Conservation (phyloP, 2,113 vertebrate species). For the Corythoichthys intestinalis region DNA sequence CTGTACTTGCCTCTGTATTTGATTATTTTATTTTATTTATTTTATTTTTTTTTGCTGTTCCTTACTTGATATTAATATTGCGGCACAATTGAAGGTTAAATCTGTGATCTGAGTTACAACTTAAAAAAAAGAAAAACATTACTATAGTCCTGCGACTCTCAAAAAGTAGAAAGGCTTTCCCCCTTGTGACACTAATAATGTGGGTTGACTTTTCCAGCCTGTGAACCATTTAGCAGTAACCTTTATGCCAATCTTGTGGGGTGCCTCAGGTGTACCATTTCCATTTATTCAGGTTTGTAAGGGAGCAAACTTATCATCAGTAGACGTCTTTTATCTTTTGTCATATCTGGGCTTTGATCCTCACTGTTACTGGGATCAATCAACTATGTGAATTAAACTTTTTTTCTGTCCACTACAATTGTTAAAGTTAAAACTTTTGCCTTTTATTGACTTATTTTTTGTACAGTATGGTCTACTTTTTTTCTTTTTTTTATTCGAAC, state of each 20-base stretch:
- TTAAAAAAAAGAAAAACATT: too few species aligned
- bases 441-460: too few species aligned
- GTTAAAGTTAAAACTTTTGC: neutral
- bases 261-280: neutral
- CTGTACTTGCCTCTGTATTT: too few species aligned
- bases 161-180: neutral
- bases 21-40: too few species aligned
- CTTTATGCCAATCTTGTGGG: neutral
- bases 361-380: slow-evolving; percentile 24
- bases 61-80: too few species aligned
- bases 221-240: neutral
- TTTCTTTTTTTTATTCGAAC: too few species aligned
- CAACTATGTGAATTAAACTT: slow-evolving; percentile 15
- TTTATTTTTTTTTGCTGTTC: too few species aligned
- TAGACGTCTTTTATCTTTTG: slow-evolving; percentile 45
- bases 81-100: too few species aligned
- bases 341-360: slow-evolving; percentile 54
- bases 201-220: slow-evolving; percentile 8
- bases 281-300: slow-evolving; percentile 9
- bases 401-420: neutral
- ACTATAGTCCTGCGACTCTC: too few species aligned
- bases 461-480: too few species aligned
- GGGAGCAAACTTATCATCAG: neutral
- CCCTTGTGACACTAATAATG: neutral
- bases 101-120: too few species aligned